These are phyloP conservation scores for Guaruba guarouba DNA, from an alignment of 2,113 vertebrate species.

Conservation along the genomic window DNA sequence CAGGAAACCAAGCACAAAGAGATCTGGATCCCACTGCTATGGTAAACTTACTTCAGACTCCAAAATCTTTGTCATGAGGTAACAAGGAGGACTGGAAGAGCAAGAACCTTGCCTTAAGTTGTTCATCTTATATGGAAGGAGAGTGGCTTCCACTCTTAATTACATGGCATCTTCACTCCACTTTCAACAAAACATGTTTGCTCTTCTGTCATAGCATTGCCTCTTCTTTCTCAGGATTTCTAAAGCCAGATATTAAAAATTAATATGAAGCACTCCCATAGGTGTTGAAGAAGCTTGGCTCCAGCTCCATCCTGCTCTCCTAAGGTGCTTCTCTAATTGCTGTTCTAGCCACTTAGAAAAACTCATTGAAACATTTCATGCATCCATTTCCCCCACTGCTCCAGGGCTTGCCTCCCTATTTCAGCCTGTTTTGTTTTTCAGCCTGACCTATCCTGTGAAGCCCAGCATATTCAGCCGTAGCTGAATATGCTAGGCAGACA, in stretches of 20 bases:
- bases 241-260: not conserved
- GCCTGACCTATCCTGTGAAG: not conserved
- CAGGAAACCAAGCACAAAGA: not conserved
- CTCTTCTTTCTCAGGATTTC: slow-evolving; percentile 3
- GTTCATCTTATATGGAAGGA: not conserved
- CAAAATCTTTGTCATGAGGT: not conserved
- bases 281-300: not conserved
- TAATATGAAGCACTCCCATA: not conserved
- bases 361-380: not conserved
- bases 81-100: not conserved
- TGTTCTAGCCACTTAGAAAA: not conserved
- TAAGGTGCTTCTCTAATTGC: not conserved
- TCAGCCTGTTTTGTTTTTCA: not conserved
- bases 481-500: not conserved
- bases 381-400: not conserved
- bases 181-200: not conserved
- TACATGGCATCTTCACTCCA: not conserved
- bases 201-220: not conserved
- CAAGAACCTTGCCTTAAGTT: not conserved
- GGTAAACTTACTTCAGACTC: not conserved
- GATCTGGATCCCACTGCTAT: not conserved
- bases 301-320: not conserved
- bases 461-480: not conserved
- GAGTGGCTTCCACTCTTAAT: not conserved
- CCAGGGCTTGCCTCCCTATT: not conserved